Conservation (phyloP, 1,140 invertebrate genomes). For the Drosophila fuyamai region DNA sequence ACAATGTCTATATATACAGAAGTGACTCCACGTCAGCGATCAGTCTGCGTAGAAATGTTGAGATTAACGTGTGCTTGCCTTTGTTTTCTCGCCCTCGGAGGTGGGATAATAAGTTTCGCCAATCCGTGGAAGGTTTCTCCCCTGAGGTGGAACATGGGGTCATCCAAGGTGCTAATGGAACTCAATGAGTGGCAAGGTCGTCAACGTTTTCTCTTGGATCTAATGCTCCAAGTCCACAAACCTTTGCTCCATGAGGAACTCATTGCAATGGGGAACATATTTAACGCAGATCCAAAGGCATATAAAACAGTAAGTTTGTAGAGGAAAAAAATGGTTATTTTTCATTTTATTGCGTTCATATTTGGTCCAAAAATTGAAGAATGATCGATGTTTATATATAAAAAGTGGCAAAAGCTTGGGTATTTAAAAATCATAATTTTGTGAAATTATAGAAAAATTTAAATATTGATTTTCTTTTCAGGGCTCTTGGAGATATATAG, state of each 20-base stretch:
- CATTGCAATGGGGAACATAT: slow-evolving; percentile 81
- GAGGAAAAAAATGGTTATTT: background rate
- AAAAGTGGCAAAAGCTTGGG: no score
- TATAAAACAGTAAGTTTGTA: slow-evolving; percentile 38
- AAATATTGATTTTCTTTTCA: slow-evolving; percentile 6
- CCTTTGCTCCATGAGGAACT: slow-evolving; percentile 60
- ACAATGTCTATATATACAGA: slow-evolving; percentile 7
- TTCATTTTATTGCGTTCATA: no score
- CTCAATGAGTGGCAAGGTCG: slow-evolving; percentile 24
- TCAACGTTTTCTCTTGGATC: slow-evolving; percentile 59
- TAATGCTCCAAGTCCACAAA: slow-evolving; percentile 76
- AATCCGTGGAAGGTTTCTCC: slow-evolving; percentile 23
- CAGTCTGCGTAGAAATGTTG: slow-evolving; percentile 37
- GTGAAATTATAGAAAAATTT: background rate
- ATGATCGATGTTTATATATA: no score
- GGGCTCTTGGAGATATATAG: slow-evolving; percentile 41
- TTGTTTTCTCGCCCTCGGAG: slow-evolving; percentile 10
- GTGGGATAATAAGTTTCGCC: background rate
- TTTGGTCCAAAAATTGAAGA: no score
- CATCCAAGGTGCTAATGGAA: background rate
- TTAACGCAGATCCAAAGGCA: slow-evolving; percentile 45
- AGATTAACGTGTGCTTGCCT: slow-evolving; percentile 12
- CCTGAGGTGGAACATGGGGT: background rate
- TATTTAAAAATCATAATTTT: background rate
- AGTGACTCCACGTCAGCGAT: background rate